phyloP scores from a whole-genome alignment of 1,140 invertebrate genomes.

The Tenebrio molitor region DNA sequence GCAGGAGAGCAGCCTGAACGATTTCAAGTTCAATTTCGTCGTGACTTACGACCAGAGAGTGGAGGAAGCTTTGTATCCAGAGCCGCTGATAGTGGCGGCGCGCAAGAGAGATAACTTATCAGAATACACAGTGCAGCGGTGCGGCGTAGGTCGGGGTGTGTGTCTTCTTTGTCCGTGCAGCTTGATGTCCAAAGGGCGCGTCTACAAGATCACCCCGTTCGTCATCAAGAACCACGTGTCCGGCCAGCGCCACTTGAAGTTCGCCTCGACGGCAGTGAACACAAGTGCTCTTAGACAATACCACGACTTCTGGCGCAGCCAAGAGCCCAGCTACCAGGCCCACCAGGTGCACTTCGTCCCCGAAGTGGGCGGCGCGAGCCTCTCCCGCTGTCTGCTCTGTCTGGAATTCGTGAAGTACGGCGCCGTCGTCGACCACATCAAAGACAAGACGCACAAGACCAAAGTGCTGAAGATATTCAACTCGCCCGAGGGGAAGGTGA shows the following conservation, averaged over 20 bases:
- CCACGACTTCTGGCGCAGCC: slow-evolving; percentile 54
- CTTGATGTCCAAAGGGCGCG: slow-evolving; percentile 25
- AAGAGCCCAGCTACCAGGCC: slow-evolving; percentile 52
- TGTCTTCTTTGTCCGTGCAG: slow-evolving; percentile 56
- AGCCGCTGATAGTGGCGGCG: slow-evolving; percentile 1
- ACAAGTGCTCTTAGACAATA: slow-evolving; percentile 46
- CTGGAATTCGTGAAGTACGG: background rate
- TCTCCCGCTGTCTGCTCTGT: slow-evolving; percentile 48
- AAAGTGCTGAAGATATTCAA: slow-evolving; percentile 46
- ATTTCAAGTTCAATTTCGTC: slow-evolving; percentile 30
- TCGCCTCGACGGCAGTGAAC: background rate
- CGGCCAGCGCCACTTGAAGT: slow-evolving; percentile 55
- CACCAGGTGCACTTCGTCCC: slow-evolving; percentile 58
- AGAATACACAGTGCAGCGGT: slow-evolving; percentile 51
- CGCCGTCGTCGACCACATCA: slow-evolving; percentile 46
- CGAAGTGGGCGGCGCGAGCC: background rate
- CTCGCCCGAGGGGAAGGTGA: slow-evolving; percentile 29
- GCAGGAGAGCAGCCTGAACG: slow-evolving; percentile 21
- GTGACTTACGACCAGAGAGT: slow-evolving; percentile 23
- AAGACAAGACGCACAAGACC: slow-evolving; percentile 46
- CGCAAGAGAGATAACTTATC: background rate
- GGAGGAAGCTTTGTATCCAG: slow-evolving; percentile 23
- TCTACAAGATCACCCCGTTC: slow-evolving; percentile 41
- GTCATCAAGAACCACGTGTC: slow-evolving; percentile 47
- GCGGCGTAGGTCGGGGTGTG: slow-evolving; percentile 46